Percentiles rank a stretch among this genome's conserved stretches.
Evolutionary conservation across 1,140 invertebrate genomes (phyloP).

Genomic region (Heliconius nattereri): DNA sequence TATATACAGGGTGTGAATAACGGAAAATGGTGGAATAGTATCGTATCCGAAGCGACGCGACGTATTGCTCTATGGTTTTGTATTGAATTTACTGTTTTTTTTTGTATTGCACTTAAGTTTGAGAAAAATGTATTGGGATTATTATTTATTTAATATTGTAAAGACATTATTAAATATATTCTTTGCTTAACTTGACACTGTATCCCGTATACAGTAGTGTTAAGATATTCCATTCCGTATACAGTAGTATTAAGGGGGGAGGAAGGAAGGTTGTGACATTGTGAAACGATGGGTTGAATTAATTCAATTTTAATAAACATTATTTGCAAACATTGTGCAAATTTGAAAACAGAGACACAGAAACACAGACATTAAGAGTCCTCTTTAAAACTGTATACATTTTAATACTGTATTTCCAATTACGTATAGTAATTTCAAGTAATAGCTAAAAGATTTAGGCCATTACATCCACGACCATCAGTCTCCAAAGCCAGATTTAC

Average conservation of each 20-base stretch:
- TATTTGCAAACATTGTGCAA: no score
- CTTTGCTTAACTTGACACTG: no score
- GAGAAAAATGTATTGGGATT: background rate
- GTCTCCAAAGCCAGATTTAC: constrained; percentile 65
- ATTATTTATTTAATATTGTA: no score
- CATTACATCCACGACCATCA: constrained; percentile 42
- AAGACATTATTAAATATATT: no score
- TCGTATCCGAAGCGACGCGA: background rate
- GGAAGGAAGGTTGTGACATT: background rate
- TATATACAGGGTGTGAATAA: constrained; percentile 23
- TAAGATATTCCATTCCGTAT: no score
- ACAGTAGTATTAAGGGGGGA: no score
- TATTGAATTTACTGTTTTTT: background rate
- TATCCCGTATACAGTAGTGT: no score
- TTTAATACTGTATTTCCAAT: constrained; percentile 23
- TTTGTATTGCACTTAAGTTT: background rate
- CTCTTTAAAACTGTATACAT: background rate
- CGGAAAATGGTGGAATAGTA: background rate
- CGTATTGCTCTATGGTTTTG: background rate
- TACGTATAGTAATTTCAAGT: constrained; percentile 17
- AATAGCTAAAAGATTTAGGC: constrained; percentile 39
- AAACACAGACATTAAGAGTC: no score
- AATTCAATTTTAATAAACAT: no score
- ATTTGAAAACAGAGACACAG: no score
- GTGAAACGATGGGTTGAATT: background rate